Conservation (phyloP, 2,888 invertebrate genomes). For the Tipula helvola region DNA sequence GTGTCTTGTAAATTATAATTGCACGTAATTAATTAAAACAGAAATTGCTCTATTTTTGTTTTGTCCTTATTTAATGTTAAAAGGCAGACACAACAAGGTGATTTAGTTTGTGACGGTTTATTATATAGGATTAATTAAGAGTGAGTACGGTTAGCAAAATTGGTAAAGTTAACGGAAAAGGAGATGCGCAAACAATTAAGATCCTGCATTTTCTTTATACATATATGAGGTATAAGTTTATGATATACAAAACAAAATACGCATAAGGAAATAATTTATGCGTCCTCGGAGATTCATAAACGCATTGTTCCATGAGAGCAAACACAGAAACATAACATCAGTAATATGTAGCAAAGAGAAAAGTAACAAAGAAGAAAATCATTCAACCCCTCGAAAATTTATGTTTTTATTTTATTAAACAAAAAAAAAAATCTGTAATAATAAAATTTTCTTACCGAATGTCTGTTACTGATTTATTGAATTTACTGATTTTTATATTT, state of each 20-base stretch:
- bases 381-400: constrained; percentile 9
- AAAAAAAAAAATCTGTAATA: not conserved
- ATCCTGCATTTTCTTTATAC: not conserved
- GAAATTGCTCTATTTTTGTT: not conserved
- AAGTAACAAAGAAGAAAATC: constrained; percentile 4
- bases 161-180: not conserved
- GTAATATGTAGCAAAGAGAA: not conserved
- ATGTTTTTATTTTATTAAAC: constrained; percentile 7
- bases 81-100: not conserved
- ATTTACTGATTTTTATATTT: constrained; percentile 6
- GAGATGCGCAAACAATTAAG: not conserved
- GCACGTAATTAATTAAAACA: not conserved
- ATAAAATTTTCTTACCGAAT: constrained; percentile 5
- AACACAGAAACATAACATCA: not conserved
- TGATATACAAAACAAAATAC: not conserved
- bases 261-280: constrained; percentile 7
- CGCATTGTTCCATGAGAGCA: constrained; percentile 12
- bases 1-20: not conserved
- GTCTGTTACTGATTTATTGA: constrained; percentile 9
- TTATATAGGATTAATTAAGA: not conserved
- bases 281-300: constrained; percentile 12
- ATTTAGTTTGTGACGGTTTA: not conserved
- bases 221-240: not conserved
- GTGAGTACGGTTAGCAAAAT: too few relatives aligned
- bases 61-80: not conserved